Evolutionary conservation across 2,113 vertebrate species (phyloP), one percentile per base, ranked within the genome.

Genomic region (Tachysurus fulvidraco): DNA sequence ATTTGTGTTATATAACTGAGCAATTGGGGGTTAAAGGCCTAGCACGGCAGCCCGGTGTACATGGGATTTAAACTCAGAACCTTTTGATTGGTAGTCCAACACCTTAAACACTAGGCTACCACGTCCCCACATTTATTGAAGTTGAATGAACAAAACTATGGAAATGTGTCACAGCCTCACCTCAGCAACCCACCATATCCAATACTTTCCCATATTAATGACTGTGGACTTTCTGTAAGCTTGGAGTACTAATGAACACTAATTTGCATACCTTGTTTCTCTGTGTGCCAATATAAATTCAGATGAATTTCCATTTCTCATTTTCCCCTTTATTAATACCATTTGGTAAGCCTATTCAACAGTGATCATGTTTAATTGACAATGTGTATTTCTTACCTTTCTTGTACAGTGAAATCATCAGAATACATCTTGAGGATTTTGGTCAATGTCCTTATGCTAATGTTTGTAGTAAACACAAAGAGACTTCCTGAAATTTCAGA

Each of bases 391-490:
- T 65, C 60, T 23, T 46, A 46, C 21, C 13, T n/a, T 16, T 16
- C 78, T 28, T 60, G 19, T 85, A 93, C 93, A 94, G 94, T 88
- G 64, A 84, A 85, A 85, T 57, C 55, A 85, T 64, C 59, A 57
- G 89, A 62, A 83, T 88, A 83, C 60, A 64, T 71, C 17, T 21
- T 88, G 64, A 76, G 60, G 67, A 23, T 92, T 81, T 7, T 83
- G 21, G 86, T 83, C 73, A 69, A 93, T 44, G 52, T 92, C 0
- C 44, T 91, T 55, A 79, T 80, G 0, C 14, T 89, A 1, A 30
- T 67, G 14, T 59, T 64, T 91, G 85, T 93, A 88, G 90, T 90
- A 90, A 86, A 92, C 92, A 91, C 91, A 83, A 60, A 80, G 10
- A 87, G 65, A 69, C 16, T 88, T 52, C 52, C 12, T 85, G 80